These are phyloP conservation scores for Saccostrea glomerata DNA, from an alignment of 1,140 invertebrate species.

Conservation along the genomic window DNA sequence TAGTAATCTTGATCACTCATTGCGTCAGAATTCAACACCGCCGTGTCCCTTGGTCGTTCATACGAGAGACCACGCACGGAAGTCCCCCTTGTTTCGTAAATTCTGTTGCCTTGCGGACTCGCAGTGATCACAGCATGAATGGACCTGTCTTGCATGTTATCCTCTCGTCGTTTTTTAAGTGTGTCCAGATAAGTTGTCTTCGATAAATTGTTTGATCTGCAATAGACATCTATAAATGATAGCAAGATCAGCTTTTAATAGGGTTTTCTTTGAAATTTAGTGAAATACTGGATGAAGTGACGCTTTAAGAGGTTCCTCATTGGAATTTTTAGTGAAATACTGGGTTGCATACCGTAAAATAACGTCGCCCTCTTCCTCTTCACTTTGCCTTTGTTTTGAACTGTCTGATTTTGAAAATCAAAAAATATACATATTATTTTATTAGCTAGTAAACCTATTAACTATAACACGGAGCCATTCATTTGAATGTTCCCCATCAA, in stretches of 20 bases:
- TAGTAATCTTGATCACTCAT: neutral
- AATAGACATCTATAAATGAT: neutral
- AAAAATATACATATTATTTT: too few relatives aligned
- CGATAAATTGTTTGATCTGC: constrained; percentile 1
- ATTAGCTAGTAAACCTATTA: too few relatives aligned
- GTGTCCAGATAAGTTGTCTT: neutral
- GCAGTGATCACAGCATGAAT: neutral
- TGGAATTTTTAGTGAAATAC: neutral
- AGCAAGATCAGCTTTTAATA: too few relatives aligned
- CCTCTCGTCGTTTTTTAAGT: neutral
- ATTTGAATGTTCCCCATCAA: too few relatives aligned
- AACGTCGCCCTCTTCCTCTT: neutral
- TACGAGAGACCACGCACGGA: neutral
- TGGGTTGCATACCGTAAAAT: neutral
- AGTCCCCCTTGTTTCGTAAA: neutral
- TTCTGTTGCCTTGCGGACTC: neutral
- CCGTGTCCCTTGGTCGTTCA: neutral
- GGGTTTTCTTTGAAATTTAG: too few relatives aligned
- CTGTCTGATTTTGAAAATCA: neutral
- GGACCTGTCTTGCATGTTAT: neutral
- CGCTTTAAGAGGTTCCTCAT: too few relatives aligned
- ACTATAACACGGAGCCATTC: too few relatives aligned
- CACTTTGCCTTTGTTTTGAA: neutral
- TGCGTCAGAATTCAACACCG: neutral
- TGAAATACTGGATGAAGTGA: too few relatives aligned